These are phyloP conservation scores for Sorex fumeus DNA, from an alignment of 2,113 vertebrate species.

Conservation along the genomic window DNA sequence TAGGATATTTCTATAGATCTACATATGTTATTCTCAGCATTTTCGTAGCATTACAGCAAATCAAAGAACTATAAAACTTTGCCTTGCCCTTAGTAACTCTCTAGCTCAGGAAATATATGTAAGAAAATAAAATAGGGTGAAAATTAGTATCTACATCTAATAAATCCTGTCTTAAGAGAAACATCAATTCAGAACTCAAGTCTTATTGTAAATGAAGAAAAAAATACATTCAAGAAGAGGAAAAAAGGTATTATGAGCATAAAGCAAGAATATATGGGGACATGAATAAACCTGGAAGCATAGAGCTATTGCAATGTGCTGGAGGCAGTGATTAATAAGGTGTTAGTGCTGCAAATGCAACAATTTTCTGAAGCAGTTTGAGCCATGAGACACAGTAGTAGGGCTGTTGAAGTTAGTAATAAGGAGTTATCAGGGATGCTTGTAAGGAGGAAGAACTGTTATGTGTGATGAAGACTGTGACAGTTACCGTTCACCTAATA, in stretches of 20 bases:
- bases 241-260: background rate
- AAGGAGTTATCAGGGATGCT: background rate
- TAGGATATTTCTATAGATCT: background rate
- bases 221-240: background rate
- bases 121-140: background rate
- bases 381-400: background rate
- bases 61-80: background rate
- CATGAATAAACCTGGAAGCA: background rate
- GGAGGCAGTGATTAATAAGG: background rate
- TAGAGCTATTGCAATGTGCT: background rate
- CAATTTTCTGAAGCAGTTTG: slow-evolving; percentile 25
- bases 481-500: background rate
- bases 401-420: background rate
- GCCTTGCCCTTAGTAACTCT: background rate
- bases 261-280: background rate
- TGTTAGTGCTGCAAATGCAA: background rate
- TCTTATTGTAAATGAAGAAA: background rate
- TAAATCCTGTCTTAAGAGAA: slow-evolving; percentile 8
- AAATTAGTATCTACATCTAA: background rate
- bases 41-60: background rate
- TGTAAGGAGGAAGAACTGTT: background rate
- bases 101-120: background rate
- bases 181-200: background rate
- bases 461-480: background rate
- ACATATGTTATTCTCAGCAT: background rate